phyloP scores from a whole-genome alignment of 1,140 invertebrate species.

The Pseudobourletiella spinata region DNA sequence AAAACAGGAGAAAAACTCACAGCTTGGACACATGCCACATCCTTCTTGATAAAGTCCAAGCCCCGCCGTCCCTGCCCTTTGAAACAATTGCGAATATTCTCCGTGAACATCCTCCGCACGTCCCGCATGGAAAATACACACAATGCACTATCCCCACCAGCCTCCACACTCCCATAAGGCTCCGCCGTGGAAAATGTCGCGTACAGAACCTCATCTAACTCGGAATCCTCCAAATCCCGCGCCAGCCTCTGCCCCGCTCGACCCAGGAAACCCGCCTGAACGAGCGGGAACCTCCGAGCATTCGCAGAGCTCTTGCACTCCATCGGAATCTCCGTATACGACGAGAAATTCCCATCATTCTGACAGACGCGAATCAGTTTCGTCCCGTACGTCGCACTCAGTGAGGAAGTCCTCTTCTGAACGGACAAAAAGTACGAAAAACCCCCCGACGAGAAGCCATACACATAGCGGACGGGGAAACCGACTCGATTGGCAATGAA shows the following conservation, averaged over 20 bases:
- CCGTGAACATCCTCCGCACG: not conserved
- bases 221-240: conserved; percentile 2
- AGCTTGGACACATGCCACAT: not conserved
- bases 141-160: not conserved
- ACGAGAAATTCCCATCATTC: not conserved
- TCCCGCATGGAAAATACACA: conserved; percentile 1
- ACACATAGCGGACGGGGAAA: not conserved
- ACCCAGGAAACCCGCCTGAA: not conserved
- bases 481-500: not conserved
- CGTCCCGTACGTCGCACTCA: not conserved
- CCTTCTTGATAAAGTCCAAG: not conserved
- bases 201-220: not conserved
- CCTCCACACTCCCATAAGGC: not conserved
- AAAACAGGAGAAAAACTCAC: no score
- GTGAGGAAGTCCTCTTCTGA: not conserved
- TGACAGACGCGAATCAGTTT: conserved; percentile 8
- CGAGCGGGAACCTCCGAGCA: not conserved
- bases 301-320: not conserved
- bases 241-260: not conserved
- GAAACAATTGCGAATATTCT: not conserved
- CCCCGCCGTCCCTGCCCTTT: not conserved
- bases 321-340: not conserved
- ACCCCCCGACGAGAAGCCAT: not conserved
- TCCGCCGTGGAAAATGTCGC: not conserved
- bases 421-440: conserved; percentile 2